A percentile compares a stretch with the other conserved stretches of the same genome.
Evolutionary conservation across 2,113 vertebrate species (phyloP).

Genomic region (Serranochromis macrocephalus): DNA sequence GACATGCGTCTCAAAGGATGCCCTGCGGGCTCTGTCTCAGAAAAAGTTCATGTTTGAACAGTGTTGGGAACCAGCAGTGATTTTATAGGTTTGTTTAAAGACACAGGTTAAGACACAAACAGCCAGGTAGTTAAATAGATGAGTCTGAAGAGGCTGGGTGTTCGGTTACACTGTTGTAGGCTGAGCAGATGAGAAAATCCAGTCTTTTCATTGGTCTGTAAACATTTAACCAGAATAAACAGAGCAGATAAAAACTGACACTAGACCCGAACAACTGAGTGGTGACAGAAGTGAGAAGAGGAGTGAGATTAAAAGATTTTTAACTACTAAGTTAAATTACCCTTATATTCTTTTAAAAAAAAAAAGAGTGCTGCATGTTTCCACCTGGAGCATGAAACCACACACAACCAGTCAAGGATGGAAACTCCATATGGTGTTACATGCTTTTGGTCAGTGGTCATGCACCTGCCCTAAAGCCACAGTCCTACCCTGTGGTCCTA

Average conservation of each 20-base stretch:
- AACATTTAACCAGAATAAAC: constrained; percentile 25
- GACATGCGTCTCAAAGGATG: background rate
- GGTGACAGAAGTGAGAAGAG: background rate
- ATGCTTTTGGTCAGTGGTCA: constrained; percentile 54
- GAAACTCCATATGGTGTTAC: constrained; percentile 12
- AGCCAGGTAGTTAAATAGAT: constrained; percentile 55
- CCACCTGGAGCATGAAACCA: constrained; percentile 1
- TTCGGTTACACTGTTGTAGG: constrained; percentile 34
- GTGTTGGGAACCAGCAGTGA: constrained; percentile 49
- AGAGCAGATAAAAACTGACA: background rate
- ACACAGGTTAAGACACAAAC: constrained; percentile 55
- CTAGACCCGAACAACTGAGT: background rate
- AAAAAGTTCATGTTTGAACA: constrained; percentile 52
- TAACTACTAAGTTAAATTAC: background rate
- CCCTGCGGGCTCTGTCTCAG: background rate
- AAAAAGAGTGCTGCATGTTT: background rate
- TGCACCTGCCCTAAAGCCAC: constrained; percentile 51
- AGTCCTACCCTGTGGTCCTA: constrained; percentile 39
- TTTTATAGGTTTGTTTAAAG: constrained; percentile 62
- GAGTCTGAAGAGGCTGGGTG: constrained; percentile 24
- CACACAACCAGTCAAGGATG: constrained; percentile 17
- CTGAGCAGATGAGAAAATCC: constrained; percentile 31
- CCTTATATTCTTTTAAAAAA: background rate
- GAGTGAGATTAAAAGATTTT: background rate
- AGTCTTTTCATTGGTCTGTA: constrained; percentile 31